A percentile compares a stretch with the other conserved stretches of the same genome.
phyloP scores from a whole-genome alignment of 1,140 invertebrate genomes.

The Neotoxoptera formosana region DNA sequence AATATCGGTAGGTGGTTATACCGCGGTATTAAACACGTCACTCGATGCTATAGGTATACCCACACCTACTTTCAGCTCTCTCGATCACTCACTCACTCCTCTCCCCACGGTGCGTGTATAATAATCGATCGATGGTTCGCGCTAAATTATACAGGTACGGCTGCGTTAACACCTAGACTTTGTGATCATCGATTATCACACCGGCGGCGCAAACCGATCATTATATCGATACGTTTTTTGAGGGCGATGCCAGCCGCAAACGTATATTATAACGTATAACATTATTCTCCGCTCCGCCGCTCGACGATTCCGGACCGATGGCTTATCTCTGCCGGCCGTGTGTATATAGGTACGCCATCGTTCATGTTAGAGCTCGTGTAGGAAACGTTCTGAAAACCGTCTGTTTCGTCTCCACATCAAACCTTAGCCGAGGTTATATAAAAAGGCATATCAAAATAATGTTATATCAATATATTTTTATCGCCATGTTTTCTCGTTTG shows the following conservation, averaged over 20 bases:
- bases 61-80: too few relatives aligned
- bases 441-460: too few relatives aligned
- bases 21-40: not conserved
- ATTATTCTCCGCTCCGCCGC: not conserved
- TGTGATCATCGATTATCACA: constrained; percentile 40
- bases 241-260: not conserved
- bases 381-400: not conserved
- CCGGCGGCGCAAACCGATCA: constrained; percentile 28
- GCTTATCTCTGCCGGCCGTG: not conserved
- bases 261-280: not conserved
- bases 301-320: not conserved
- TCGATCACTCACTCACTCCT: not conserved
- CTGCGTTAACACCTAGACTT: constrained; percentile 42
- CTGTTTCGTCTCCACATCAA: too few relatives aligned
- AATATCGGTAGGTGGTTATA: not conserved
- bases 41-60: too few relatives aligned
- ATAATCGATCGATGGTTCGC: constrained; percentile 26
- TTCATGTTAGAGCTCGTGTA: not conserved
- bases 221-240: constrained; percentile 27
- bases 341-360: not conserved
- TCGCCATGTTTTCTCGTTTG: too few relatives aligned
- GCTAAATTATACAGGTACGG: constrained; percentile 46
- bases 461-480: too few relatives aligned
- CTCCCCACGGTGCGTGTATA: not conserved
- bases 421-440: too few relatives aligned